phyloP scores from a whole-genome alignment of 1,140 invertebrate genomes.

The Triops longicaudatus region DNA sequence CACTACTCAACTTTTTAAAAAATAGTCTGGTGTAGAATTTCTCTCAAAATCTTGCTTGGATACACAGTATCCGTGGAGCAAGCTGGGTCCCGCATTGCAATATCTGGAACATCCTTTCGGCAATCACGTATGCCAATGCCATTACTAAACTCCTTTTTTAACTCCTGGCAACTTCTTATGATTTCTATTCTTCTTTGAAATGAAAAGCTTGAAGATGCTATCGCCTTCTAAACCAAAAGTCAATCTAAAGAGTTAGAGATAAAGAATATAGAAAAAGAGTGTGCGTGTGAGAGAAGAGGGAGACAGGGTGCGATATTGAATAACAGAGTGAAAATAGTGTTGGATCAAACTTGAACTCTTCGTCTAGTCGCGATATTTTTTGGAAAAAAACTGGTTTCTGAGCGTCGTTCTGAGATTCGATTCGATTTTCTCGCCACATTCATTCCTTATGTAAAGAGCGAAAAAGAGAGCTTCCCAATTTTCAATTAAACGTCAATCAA shows the following conservation, averaged over 20 bases:
- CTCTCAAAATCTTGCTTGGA: background rate
- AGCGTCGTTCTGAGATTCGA: background rate
- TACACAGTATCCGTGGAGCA: background rate
- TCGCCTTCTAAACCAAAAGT: background rate
- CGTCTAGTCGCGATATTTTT: background rate
- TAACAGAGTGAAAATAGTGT: too few relatives aligned
- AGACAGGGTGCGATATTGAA: too few relatives aligned
- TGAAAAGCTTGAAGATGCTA: background rate
- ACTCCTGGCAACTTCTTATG: background rate
- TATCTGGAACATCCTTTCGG: background rate
- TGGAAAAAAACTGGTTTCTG: background rate
- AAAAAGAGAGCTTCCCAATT: background rate
- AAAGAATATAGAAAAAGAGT: background rate
- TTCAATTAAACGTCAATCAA: slow-evolving; percentile 12
- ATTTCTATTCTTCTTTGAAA: background rate
- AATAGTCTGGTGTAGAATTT: background rate
- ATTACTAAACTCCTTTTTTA: background rate
- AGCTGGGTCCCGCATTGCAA: background rate
- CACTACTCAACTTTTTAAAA: background rate
- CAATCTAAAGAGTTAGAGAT: background rate
- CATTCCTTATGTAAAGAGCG: background rate
- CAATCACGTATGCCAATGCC: background rate
- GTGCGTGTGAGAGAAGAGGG: too few relatives aligned
- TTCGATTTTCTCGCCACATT: background rate
- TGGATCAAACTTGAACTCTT: background rate